Percentiles rank a stretch among this genome's conserved stretches.
These are phyloP conservation scores for Amia ocellicauda DNA, from an alignment of 2,113 vertebrate genomes.

Conservation along the genomic window DNA sequence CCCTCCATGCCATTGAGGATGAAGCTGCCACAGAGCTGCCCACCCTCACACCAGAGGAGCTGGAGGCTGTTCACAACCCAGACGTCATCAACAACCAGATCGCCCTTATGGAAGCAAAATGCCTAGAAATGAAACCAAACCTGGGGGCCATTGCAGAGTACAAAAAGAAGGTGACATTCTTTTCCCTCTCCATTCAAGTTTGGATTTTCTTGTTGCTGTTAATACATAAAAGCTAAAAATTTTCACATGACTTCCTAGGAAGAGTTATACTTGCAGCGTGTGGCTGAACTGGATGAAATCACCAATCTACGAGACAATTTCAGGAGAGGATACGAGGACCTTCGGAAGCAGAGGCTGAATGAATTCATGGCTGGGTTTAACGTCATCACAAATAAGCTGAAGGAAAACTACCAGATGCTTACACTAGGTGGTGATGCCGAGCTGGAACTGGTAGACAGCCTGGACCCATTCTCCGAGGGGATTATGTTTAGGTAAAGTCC, in stretches of 20 bases:
- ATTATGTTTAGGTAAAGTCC: conserved; percentile 86
- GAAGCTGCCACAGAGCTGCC: conserved; percentile 66
- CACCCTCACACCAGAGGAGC: conserved; percentile 62
- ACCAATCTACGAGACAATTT: conserved; percentile 82
- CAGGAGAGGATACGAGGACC: conserved; percentile 79
- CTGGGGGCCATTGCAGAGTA: conserved; percentile 84
- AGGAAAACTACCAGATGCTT: conserved; percentile 98
- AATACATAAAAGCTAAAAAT: too few species aligned
- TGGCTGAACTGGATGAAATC: conserved; percentile 85
- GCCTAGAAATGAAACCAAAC: conserved; percentile 84
- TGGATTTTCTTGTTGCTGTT: neutral
- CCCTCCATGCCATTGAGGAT: conserved; percentile 75
- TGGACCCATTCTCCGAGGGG: conserved; percentile 97
- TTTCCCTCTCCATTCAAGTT: neutral
- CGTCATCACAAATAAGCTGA: conserved; percentile 92
- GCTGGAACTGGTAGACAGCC: conserved; percentile 92
- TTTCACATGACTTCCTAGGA: conserved; percentile 56
- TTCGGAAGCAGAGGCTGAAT: conserved; percentile 88
- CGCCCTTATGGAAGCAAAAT: conserved; percentile 79
- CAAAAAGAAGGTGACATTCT: conserved; percentile 76
- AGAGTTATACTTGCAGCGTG: conserved; percentile 86
- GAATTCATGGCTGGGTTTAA: conserved; percentile 98
- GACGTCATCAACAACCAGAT: conserved; percentile 77
- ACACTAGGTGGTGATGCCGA: conserved; percentile 94
- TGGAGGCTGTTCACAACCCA: conserved; percentile 70